Evolutionary conservation across 2,797 vertebrate genomes (phyloP).

Genomic region (Sebastes variabilis): DNA sequence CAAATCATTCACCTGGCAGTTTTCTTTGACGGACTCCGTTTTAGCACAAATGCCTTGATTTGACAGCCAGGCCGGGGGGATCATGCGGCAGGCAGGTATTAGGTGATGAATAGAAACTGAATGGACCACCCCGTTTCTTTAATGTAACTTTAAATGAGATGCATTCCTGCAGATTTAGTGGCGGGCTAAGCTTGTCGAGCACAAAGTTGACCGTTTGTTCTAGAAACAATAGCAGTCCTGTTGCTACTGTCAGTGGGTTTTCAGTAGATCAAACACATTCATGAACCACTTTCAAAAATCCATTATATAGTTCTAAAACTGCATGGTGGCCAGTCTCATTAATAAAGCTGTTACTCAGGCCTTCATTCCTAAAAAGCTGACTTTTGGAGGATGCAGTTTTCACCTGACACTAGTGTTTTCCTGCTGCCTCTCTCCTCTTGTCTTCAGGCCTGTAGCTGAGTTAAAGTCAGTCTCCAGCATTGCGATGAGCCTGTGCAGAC

Average conservation of each 20-base stretch:
- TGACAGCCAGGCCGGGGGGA: slow-evolving; percentile 33
- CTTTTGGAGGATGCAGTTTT: slow-evolving; percentile 43
- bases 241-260: slow-evolving; percentile 13
- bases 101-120: slow-evolving; percentile 31
- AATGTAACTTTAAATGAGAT: background rate
- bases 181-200: background rate
- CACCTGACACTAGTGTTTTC: slow-evolving; percentile 46
- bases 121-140: slow-evolving; percentile 28
- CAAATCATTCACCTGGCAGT: slow-evolving; percentile 34
- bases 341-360: slow-evolving; percentile 39
- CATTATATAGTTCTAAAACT: slow-evolving; percentile 35
- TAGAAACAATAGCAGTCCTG: slow-evolving; percentile 11
- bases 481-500: slow-evolving; percentile 38
- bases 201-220: slow-evolving; percentile 16
- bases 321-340: slow-evolving; percentile 37
- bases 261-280: slow-evolving; percentile 20
- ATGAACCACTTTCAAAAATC: slow-evolving; percentile 43
- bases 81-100: slow-evolving; percentile 3
- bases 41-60: slow-evolving; percentile 42
- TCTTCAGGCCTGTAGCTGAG: slow-evolving; percentile 16
- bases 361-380: slow-evolving; percentile 47
- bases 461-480: slow-evolving; percentile 12
- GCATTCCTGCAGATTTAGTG: slow-evolving; percentile 7
- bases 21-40: slow-evolving; percentile 44
- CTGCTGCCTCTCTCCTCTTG: slow-evolving; percentile 31